These are phyloP conservation scores for Daubentonia madagascariensis DNA, from an alignment of 2,113 vertebrate species.

Conservation along the genomic window DNA sequence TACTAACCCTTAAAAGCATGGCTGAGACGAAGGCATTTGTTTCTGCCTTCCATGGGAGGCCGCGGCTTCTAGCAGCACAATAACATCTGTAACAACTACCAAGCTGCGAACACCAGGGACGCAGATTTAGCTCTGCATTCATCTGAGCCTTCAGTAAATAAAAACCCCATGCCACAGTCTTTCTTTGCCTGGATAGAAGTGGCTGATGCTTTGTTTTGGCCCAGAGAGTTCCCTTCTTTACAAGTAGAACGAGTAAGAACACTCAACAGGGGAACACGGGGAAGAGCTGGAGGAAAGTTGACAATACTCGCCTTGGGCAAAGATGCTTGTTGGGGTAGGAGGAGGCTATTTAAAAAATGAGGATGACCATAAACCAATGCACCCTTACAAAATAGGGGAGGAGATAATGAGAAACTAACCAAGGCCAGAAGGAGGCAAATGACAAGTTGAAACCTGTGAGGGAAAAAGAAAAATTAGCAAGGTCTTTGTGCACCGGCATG, in stretches of 20 bases:
- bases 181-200: conserved; percentile 18
- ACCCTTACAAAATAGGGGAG: neutral
- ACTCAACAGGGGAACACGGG: neutral
- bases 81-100: neutral
- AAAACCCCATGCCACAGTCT: conserved; percentile 24
- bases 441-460: neutral
- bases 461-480: conserved; percentile 21
- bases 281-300: neutral
- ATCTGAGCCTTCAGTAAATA: conserved; percentile 41
- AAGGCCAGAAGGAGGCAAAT: neutral
- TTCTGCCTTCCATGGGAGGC: neutral
- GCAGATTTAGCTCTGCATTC: neutral
- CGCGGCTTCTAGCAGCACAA: neutral
- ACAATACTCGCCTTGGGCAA: neutral
- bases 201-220: neutral
- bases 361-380: neutral
- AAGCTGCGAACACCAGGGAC: too few relatives aligned
- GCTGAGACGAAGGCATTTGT: conserved; percentile 39
- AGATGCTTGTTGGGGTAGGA: neutral
- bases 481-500: neutral
- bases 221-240: neutral
- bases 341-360: neutral
- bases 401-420: conserved; percentile 41
- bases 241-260: neutral
- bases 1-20: conserved; percentile 69